A percentile compares a stretch with the other conserved stretches of the same genome.
phyloP scores from a whole-genome alignment of 1,140 invertebrate genomes.

The Dendrolimus kikuchii region DNA sequence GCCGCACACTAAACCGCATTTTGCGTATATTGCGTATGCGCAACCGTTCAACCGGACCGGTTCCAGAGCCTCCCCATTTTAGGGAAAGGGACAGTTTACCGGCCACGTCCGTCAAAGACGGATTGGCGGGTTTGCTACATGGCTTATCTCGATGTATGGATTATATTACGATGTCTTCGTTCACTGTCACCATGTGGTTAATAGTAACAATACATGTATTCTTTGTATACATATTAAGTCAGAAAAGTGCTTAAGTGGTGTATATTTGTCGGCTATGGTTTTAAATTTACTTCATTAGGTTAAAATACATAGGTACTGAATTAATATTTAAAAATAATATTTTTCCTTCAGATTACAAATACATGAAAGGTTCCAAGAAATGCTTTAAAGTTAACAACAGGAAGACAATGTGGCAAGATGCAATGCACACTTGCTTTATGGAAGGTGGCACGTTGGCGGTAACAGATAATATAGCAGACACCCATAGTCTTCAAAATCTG shows the following conservation, averaged over 20 bases:
- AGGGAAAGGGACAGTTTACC: too few species aligned
- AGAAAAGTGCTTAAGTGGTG: not conserved
- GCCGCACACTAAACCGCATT: too few species aligned
- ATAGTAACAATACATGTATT: not conserved
- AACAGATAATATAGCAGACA: conserved; percentile 7
- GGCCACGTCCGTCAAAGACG: too few species aligned
- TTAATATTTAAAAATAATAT: not conserved
- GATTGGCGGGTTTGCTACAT: too few species aligned
- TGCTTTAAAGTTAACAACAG: conserved; percentile 24
- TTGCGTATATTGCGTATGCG: too few species aligned
- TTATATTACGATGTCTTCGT: too few species aligned
- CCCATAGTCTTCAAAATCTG: not conserved
- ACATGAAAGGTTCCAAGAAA: conserved; percentile 17
- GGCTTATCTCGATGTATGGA: too few species aligned
- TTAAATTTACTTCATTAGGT: not conserved
- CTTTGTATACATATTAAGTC: conserved; percentile 1
- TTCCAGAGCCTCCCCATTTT: too few species aligned
- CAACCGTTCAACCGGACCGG: too few species aligned
- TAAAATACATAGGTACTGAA: conserved; percentile 1
- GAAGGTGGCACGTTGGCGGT: conserved; percentile 19
- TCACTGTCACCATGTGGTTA: too few species aligned
- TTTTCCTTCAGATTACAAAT: conserved; percentile 22
- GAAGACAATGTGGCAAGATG: conserved; percentile 14
- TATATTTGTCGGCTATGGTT: not conserved
- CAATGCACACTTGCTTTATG: conserved; percentile 19